phyloP scores from a whole-genome alignment of 2,113 vertebrate species.

The Chloropsis hardwickii region DNA sequence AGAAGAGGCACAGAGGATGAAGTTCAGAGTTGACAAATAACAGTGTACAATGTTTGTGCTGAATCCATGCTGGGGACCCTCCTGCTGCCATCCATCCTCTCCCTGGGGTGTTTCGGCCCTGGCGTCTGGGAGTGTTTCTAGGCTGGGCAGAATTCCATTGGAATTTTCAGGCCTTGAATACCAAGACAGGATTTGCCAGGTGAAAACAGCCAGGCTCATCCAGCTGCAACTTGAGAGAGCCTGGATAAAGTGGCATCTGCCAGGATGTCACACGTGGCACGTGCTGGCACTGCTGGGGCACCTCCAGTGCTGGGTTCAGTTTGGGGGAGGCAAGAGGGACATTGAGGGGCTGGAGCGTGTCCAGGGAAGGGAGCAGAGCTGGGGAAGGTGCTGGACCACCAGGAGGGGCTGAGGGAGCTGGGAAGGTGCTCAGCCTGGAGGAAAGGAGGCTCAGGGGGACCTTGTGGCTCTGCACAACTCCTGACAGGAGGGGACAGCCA shows the following conservation, averaged over 20 bases:
- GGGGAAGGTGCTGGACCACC: background rate
- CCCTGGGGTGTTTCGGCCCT: background rate
- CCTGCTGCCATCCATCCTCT: rapidly evolving
- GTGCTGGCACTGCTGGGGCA: background rate
- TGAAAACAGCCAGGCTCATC: background rate
- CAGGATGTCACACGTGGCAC: background rate
- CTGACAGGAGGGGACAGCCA: background rate
- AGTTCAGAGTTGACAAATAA: background rate
- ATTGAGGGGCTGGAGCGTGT: rapidly evolving
- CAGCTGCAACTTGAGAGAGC: background rate
- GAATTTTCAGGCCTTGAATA: background rate
- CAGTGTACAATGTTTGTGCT: rapidly evolving
- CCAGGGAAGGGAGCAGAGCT: rapidly evolving
- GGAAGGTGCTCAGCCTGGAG: background rate
- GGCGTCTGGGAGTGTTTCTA: background rate
- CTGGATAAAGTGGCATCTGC: rapidly evolving
- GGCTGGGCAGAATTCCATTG: background rate
- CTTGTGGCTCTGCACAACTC: background rate
- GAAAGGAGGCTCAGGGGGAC: background rate
- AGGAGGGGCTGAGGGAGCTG: background rate
- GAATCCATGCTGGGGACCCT: rapidly evolving
- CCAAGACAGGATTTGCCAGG: background rate
- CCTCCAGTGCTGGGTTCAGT: background rate
- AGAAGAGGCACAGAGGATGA: background rate
- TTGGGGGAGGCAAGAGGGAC: background rate